Evolutionary conservation across 2,113 vertebrate genomes (phyloP), one percentile per base, ranked within the genome.

Genomic region (Melospiza georgiana): DNA sequence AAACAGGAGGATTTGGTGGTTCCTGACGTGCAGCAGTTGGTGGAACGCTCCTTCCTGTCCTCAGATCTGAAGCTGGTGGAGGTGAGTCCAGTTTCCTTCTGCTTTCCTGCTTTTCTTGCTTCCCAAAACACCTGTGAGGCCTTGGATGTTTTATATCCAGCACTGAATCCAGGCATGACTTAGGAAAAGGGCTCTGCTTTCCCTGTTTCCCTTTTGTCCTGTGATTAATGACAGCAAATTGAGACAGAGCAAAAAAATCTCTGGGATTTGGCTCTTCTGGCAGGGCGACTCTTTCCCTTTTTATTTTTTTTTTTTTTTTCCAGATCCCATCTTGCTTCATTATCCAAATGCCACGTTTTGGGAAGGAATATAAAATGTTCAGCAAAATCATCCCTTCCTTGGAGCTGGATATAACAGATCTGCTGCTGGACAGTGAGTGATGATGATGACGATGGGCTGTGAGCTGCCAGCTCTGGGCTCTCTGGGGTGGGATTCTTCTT

Each of bases 331-430:
- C 99, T 66, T 99, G 99, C 87, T 98, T 99, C 94, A 99, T 99
- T 67, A 98, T 99, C 66, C 99, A 99, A 96, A 99, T 99, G 98
- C 99, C 99, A 3, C 98, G 99, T 27, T 99, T 99, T 72, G 99
- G 99, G 46, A 99, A 99, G 96, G 98, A 98, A 62, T 99, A 99
- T 89, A 99, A 99, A 95, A 99, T 99, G 99, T 99, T 99, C 95
- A 98, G 98, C 48, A 99, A 99, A 96, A 99, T 99, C 66, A 96
- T 99, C 68, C 99, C 99, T 3, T 99, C 99, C 33, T 76, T 99
- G 91, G 98, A 99, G 95, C 96, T 99, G 92, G 99, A 99, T 94
- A 91, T 99, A 82, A 99, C 98, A 1, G 98, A 98, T 78, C 98
- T 99, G 48, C 98, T 99, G 37, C 97, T 97, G 39, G 97, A 99